phyloP scores from a whole-genome alignment of 2,797 vertebrate species.

The Sebastes baramenuke region DNA sequence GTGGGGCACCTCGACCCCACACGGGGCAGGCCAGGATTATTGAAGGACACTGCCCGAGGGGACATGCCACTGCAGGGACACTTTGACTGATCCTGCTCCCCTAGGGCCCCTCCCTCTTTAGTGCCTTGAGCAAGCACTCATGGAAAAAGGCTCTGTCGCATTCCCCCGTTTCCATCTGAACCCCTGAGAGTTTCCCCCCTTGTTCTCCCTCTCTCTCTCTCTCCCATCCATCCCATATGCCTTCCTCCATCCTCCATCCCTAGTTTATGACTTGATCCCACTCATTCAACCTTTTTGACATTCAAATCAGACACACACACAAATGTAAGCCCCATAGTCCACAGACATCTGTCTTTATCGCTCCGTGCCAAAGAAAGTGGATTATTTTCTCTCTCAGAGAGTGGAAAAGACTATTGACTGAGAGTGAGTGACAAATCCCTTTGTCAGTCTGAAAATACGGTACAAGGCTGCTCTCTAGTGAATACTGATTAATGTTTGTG shows the following conservation, averaged over 20 bases:
- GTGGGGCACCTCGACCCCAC: constrained; percentile 43
- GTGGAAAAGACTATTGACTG: constrained; percentile 18
- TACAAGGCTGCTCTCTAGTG: constrained; percentile 17
- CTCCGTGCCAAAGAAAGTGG: constrained; percentile 40
- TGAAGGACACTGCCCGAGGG: constrained; percentile 69
- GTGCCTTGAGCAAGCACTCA: constrained; percentile 79
- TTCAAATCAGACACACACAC: constrained; percentile 7
- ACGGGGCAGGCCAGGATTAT: constrained; percentile 63
- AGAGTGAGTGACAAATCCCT: constrained; percentile 25
- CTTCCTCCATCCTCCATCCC: constrained; percentile 5
- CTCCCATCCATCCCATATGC: constrained; percentile 7
- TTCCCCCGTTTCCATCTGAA: constrained; percentile 68
- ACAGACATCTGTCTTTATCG: constrained; percentile 7
- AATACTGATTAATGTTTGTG: constrained; percentile 19
- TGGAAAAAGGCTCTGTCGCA: constrained; percentile 78
- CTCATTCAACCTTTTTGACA: constrained; percentile 26
- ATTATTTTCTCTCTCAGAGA: constrained; percentile 16
- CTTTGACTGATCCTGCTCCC: constrained; percentile 62
- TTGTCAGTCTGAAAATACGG: constrained; percentile 30
- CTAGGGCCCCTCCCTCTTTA: constrained; percentile 57
- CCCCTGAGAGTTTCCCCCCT: constrained; percentile 42
- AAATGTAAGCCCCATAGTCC: neutral
- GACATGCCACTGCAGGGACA: constrained; percentile 69
- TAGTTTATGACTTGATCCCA: constrained; percentile 18
- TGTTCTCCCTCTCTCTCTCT: constrained; percentile 2